phyloP scores from a whole-genome alignment of 2,888 invertebrate species.

The Watsonalla binaria region DNA sequence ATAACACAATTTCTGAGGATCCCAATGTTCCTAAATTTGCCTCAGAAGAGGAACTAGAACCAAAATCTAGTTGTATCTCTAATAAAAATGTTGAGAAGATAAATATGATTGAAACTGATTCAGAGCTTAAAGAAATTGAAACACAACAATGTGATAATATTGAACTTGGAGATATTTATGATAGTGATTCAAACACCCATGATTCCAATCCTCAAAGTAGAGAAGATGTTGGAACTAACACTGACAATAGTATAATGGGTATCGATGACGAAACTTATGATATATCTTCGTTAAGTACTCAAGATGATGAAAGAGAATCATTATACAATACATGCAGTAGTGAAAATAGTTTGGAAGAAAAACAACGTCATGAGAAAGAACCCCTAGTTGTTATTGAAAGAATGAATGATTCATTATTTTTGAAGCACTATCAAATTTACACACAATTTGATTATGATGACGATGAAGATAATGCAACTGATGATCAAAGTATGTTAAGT shows the following conservation, averaged over 20 bases:
- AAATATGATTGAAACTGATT: not conserved
- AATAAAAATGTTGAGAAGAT: not conserved
- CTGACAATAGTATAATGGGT: constrained; percentile 4
- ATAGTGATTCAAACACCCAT: not conserved
- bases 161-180: not conserved
- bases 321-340: constrained; percentile 61
- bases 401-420: constrained; percentile 47
- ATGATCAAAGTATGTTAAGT: constrained; percentile 6
- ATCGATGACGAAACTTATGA: constrained; percentile 1
- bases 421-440: constrained; percentile 41
- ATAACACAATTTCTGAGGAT: not conserved
- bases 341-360: constrained; percentile 19
- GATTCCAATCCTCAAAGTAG: not conserved
- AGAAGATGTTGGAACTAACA: constrained; percentile 7
- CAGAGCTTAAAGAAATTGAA: not conserved
- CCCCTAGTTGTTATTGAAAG: constrained; percentile 43
- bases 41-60: not conserved
- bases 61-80: not conserved
- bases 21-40: not conserved
- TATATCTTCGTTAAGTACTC: constrained; percentile 9
- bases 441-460: constrained; percentile 11
- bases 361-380: constrained; percentile 15
- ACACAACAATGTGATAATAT: not conserved
- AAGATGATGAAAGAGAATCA: constrained; percentile 35
- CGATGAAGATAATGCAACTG: constrained; percentile 23